phyloP scores from a whole-genome alignment of 2,888 invertebrate genomes.

The Himalopsyche anomala region DNA sequence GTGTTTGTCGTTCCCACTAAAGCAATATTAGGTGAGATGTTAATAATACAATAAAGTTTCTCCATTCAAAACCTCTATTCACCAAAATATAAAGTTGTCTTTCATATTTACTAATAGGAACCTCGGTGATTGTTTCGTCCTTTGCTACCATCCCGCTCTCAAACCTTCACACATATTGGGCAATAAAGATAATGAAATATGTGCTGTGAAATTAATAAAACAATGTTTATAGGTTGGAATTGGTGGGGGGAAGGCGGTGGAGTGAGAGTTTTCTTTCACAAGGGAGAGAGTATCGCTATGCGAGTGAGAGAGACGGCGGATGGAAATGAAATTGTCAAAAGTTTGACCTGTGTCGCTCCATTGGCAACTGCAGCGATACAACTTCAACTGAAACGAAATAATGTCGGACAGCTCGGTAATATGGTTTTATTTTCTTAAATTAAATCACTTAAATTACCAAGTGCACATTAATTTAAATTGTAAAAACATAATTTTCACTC shows the following conservation, averaged over 20 bases:
- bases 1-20: constrained; percentile 91
- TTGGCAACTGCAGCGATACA: constrained; percentile 86
- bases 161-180: no score
- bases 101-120: not conserved
- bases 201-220: no score
- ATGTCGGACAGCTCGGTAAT: constrained; percentile 85
- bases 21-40: constrained; percentile 81
- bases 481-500: no score
- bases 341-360: constrained; percentile 88
- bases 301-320: constrained; percentile 85
- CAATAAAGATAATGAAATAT: no score
- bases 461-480: no score
- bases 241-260: constrained; percentile 79
- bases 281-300: constrained; percentile 93
- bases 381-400: constrained; percentile 87
- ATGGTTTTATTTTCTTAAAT: not conserved
- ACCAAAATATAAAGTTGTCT: not conserved
- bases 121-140: no score
- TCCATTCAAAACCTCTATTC: not conserved
- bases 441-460: no score
- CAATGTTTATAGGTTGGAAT: constrained; percentile 71
- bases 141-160: no score
- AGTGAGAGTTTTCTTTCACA: constrained; percentile 91
- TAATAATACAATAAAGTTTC: not conserved
- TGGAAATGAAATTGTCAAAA: constrained; percentile 85